Conservation (phyloP, 2,888 invertebrate species). For the Caenorhabditis sp. region DNA sequence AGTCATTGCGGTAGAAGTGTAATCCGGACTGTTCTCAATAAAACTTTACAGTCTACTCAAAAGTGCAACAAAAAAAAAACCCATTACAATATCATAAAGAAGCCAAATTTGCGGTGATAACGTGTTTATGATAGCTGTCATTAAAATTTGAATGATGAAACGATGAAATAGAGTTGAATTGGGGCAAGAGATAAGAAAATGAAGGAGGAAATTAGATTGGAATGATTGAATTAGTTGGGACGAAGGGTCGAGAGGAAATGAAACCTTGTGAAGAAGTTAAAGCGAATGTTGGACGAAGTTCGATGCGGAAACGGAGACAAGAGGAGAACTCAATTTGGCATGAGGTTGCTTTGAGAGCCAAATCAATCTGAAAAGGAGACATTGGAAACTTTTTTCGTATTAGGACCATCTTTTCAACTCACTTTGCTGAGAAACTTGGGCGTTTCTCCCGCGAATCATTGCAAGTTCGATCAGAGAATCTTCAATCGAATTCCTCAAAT, state of each 20-base stretch:
- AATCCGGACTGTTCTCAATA: no score
- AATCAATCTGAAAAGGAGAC: neutral
- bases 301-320: neutral
- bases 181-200: neutral
- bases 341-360: no score
- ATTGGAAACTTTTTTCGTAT: neutral
- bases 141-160: neutral
- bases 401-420: conserved; percentile 2
- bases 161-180: neutral
- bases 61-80: no score
- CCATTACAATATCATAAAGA: neutral
- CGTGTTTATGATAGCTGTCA: conserved; percentile 2
- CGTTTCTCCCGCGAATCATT: conserved; percentile 25
- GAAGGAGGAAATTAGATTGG: neutral
- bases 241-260: no score
- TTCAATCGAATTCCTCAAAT: conserved; percentile 30
- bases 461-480: conserved; percentile 35
- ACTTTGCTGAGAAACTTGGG: conserved; percentile 22
- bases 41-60: no score
- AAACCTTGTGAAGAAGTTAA: neutral
- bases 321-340: no score
- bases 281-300: neutral
- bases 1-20: no score
- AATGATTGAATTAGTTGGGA: neutral
- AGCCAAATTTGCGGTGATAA: neutral